Percentiles rank a stretch among this genome's conserved stretches.
Conservation (phyloP, 1,140 invertebrate genomes). For the Drosophila pseudoananassae region DNA sequence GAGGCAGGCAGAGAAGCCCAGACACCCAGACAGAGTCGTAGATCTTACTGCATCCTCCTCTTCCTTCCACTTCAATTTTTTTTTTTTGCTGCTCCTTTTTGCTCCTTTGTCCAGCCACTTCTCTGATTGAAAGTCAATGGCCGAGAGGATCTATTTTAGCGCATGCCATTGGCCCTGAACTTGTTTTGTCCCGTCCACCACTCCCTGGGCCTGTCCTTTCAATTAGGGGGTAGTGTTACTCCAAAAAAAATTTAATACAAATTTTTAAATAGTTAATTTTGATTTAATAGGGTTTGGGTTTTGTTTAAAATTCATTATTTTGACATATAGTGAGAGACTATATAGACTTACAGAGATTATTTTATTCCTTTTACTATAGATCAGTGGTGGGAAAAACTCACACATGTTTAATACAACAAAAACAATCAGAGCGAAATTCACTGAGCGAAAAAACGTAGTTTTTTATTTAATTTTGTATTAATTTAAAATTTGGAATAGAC, state of each 20-base stretch:
- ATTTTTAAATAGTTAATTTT: neutral
- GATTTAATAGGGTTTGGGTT: too few species aligned
- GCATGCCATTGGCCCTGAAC: constrained; percentile 64
- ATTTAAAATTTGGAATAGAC: too few species aligned
- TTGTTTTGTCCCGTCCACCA: constrained; percentile 34
- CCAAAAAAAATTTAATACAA: constrained; percentile 3
- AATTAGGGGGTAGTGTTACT: neutral
- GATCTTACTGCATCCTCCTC: constrained; percentile 27
- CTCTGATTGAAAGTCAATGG: constrained; percentile 39
- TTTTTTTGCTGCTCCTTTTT: neutral
- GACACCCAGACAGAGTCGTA: constrained; percentile 20
- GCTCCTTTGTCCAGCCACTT: constrained; percentile 42
- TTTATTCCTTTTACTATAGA: too few species aligned
- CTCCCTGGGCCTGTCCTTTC: neutral
- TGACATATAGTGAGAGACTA: too few species aligned
- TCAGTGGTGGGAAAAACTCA: too few species aligned
- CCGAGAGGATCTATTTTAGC: constrained; percentile 56
- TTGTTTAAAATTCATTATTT: too few species aligned
- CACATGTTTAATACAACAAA: too few species aligned
- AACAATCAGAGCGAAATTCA: too few species aligned
- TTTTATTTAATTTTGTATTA: too few species aligned
- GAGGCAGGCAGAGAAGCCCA: neutral
- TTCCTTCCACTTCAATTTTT: neutral
- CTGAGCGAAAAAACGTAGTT: too few species aligned
- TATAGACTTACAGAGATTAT: too few species aligned